phyloP scores from a whole-genome alignment of 2,113 vertebrate species.

The Platichthys flesus region DNA sequence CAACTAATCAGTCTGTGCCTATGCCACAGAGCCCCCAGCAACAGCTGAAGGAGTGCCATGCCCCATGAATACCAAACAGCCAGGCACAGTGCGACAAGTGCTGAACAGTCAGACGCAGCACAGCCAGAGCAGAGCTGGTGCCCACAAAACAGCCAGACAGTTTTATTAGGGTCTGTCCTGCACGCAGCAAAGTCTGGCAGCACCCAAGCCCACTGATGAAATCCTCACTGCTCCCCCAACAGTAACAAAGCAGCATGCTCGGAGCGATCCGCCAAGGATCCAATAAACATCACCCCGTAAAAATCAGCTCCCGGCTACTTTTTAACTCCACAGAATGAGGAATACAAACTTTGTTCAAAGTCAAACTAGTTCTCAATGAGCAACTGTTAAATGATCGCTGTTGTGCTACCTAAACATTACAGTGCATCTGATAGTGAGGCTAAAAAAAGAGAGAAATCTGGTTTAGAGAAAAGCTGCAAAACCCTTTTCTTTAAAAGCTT shows the following conservation, averaged over 20 bases:
- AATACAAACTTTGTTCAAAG: constrained; percentile 69
- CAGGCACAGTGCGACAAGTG: constrained; percentile 90
- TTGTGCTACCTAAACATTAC: neutral
- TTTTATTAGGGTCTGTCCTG: constrained; percentile 97
- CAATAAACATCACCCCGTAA: constrained; percentile 75
- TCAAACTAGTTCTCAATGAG: constrained; percentile 48
- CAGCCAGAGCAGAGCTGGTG: constrained; percentile 88
- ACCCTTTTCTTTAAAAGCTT: neutral
- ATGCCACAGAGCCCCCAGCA: constrained; percentile 86
- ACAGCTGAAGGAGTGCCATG: constrained; percentile 87
- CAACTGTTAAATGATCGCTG: constrained; percentile 15
- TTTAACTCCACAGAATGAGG: constrained; percentile 37
- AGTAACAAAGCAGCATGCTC: constrained; percentile 68
- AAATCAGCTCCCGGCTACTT: constrained; percentile 62
- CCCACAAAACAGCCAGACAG: constrained; percentile 94
- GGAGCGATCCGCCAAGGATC: constrained; percentile 68
- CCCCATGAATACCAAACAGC: constrained; percentile 93
- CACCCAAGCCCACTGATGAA: constrained; percentile 77
- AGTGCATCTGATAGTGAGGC: neutral
- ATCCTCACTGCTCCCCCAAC: constrained; percentile 60
- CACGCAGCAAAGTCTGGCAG: constrained; percentile 90
- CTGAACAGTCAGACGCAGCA: constrained; percentile 90
- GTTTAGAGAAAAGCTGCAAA: neutral
- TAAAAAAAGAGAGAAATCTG: neutral
- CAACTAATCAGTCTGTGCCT: constrained; percentile 88